These are phyloP conservation scores for Helostoma temminkii DNA, from an alignment of 2,797 vertebrate species.

Conservation along the genomic window DNA sequence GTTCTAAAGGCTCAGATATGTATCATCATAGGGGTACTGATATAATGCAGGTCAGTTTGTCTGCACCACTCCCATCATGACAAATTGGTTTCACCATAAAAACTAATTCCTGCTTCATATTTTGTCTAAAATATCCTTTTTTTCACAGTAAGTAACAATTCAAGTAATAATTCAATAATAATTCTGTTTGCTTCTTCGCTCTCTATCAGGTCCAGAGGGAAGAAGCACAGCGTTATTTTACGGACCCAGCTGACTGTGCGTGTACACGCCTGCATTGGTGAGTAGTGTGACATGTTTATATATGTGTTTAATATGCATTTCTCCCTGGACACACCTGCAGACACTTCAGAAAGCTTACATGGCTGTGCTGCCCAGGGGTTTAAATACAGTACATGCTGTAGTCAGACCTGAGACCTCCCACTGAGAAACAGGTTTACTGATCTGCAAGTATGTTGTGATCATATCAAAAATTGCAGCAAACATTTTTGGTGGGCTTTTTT, in stretches of 20 bases:
- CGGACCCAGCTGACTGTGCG: constrained; percentile 94
- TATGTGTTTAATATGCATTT: constrained; percentile 33
- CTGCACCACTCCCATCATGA: constrained; percentile 27
- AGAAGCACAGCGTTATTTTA: constrained; percentile 94
- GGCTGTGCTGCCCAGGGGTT: constrained; percentile 32
- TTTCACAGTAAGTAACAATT: background rate
- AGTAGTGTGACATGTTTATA: constrained; percentile 75
- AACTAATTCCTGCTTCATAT: constrained; percentile 9
- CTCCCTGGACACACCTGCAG: constrained; percentile 3
- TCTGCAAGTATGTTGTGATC: background rate
- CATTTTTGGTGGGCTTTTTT: background rate
- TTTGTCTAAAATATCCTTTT: constrained; percentile 9
- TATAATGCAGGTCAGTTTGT: constrained; percentile 29
- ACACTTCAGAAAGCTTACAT: constrained; percentile 26
- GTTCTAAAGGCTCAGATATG: constrained; percentile 59
- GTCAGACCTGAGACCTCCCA: constrained; percentile 43
- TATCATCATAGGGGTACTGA: constrained; percentile 66
- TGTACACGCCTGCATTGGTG: constrained; percentile 96
- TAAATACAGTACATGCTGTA: constrained; percentile 22
- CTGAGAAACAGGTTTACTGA: constrained; percentile 14
- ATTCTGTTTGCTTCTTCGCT: constrained; percentile 9
- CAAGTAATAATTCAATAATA: background rate
- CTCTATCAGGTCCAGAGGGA: constrained; percentile 86
- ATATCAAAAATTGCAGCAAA: constrained; percentile 10
- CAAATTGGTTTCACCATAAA: background rate